Conservation (phyloP, 1,140 invertebrate species). For the Drosophila nigrodunni region DNA sequence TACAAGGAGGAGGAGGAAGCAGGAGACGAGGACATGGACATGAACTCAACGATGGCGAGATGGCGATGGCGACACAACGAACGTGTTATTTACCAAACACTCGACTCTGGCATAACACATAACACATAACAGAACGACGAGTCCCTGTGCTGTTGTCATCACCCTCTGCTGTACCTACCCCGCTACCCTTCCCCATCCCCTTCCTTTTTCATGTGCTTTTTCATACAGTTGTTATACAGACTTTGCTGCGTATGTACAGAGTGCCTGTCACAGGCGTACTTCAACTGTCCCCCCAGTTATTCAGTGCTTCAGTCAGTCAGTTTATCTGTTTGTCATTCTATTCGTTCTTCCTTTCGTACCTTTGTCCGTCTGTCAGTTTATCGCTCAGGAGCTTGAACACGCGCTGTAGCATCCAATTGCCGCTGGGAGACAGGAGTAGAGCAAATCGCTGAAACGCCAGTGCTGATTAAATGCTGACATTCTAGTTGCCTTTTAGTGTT, state of each 20-base stretch:
- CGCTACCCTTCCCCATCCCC: not conserved
- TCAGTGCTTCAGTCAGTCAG: not conserved
- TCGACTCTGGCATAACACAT: conserved; percentile 69
- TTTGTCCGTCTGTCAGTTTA: conserved; percentile 15
- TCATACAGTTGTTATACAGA: not conserved
- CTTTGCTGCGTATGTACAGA: not conserved
- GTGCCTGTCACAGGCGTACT: not conserved
- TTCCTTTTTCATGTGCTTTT: not conserved
- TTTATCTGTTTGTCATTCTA: not conserved
- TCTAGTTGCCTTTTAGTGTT: too few relatives aligned
- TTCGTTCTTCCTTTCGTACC: not conserved
- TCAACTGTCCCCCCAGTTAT: conserved; percentile 4
- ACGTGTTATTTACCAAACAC: conserved; percentile 83
- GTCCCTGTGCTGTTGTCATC: conserved; percentile 5
- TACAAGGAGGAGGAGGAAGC: conserved; percentile 6
- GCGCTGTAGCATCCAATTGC: conserved; percentile 31
- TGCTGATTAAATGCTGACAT: too few relatives aligned
- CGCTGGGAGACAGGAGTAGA: conserved; percentile 2
- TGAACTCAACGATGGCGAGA: conserved; percentile 32
- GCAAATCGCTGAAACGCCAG: too few relatives aligned
- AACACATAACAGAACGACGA: conserved; percentile 54
- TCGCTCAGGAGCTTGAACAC: conserved; percentile 39
- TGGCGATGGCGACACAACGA: conserved; percentile 70
- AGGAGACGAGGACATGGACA: conserved; percentile 1
- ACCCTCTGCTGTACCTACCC: not conserved